Evolutionary conservation across 2,888 invertebrate genomes (phyloP), one percentile per base, ranked within the genome.

Genomic region (Theretra japonica): DNA sequence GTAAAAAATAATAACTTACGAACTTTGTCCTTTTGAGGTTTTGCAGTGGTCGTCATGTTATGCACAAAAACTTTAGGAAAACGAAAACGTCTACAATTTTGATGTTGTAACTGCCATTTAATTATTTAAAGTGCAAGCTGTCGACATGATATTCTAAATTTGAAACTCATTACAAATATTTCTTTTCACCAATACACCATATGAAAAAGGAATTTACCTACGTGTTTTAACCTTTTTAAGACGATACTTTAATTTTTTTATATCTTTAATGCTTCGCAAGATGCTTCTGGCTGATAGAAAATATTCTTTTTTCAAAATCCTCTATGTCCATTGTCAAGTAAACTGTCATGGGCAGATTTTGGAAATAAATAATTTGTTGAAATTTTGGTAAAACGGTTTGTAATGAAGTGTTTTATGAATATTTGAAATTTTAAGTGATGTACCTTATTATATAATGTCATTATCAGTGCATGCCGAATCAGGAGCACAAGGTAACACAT

Each of bases 21-120:
- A 74, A 86, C 79, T 79, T 91, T 93, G 70, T 92, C 93, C 82
- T 90, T 93, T 77, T 83, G 85, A 69, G 84, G 74, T 83, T 90
- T 93, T 58, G 86, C 77, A 74, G 88, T 82, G 75, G 85, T 83
- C 79, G 89, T 83, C 92, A 92, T 92, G 71, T 74, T 88, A 78
- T 75, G 76, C 71, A 75, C 58, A 75, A 75, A 75, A 73, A 70
- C 74, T 79, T 72, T 76, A 75, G 74, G 78, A 82, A 80, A 79
- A 77, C 78, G 75, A 80, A 80, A 85, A 85, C 83, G 80, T 81
- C 77, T 80, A 78, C 73, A 88, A 90, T 91, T 90, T 91, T 84
- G 90, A 83, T 85, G 79, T 82, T 85, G 79, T 82, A 81, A 68
- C 48, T 68, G 48, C 57, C 65, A 28, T 68, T 30, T 71, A 65